These are phyloP conservation scores for Grapholita molesta DNA, from an alignment of 1,140 invertebrate species.

Conservation along the genomic window DNA sequence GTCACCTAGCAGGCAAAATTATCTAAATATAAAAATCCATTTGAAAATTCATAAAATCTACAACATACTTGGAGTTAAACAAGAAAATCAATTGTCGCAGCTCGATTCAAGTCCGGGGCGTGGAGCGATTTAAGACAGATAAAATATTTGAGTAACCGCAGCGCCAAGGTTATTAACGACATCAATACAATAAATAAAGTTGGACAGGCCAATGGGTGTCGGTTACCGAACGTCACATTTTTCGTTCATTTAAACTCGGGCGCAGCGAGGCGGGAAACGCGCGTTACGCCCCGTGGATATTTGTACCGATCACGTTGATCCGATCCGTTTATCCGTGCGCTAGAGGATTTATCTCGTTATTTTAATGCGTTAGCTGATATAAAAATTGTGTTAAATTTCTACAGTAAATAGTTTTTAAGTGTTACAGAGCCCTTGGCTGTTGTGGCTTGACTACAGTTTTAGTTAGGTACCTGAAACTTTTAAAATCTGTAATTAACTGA, in stretches of 20 bases:
- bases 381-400: neutral
- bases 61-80: too few species aligned
- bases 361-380: neutral
- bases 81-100: neutral
- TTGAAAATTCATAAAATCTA: too few species aligned
- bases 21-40: too few species aligned
- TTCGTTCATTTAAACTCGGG: conserved; percentile 44
- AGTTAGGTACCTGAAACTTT: too few species aligned
- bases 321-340: neutral
- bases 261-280: conserved; percentile 36
- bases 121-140: neutral
- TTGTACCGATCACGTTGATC: conserved; percentile 29
- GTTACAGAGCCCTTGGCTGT: too few species aligned
- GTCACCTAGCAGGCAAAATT: too few species aligned
- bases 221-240: conserved; percentile 46
- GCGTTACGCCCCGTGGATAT: conserved; percentile 33
- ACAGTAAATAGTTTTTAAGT: too few species aligned
- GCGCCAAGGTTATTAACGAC: conserved; percentile 1
- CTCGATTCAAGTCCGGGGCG: neutral
- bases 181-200: neutral
- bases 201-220: conserved; percentile 27
- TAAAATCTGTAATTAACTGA: too few species aligned
- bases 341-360: neutral
- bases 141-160: neutral
- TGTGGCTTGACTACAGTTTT: too few species aligned